A percentile compares a stretch with the other conserved stretches of the same genome.
Evolutionary conservation across 2,113 vertebrate genomes (phyloP).

Genomic region (Vulpes ferrilata): DNA sequence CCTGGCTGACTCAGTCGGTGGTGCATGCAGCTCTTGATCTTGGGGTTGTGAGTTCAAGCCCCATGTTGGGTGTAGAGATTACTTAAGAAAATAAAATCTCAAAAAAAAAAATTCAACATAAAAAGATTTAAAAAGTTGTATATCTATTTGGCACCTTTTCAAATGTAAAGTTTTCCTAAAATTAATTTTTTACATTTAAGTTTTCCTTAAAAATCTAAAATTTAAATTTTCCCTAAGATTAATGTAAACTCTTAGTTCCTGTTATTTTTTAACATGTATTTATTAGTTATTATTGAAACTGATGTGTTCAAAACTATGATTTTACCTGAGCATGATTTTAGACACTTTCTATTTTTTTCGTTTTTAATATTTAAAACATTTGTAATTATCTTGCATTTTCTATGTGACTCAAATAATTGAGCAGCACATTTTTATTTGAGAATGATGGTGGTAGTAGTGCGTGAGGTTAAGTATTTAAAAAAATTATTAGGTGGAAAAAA

Average conservation of each 20-base stretch:
- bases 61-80: background rate
- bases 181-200: background rate
- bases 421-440: background rate
- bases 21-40: background rate
- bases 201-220: background rate
- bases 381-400: slow-evolving; percentile 1
- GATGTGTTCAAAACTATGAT: background rate
- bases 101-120: background rate
- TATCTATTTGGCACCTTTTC: background rate
- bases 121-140: background rate
- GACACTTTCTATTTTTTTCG: background rate
- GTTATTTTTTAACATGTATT: background rate
- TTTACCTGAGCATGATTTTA: slow-evolving; percentile 11
- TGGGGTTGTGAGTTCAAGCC: background rate
- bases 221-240: background rate
- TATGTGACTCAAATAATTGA: background rate
- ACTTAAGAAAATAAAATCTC: background rate
- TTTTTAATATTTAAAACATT: slow-evolving; percentile 7
- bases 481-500: background rate
- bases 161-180: background rate
- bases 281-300: slow-evolving; percentile 11
- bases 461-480: background rate
- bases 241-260: background rate
- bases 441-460: background rate
- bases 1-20: background rate